phyloP scores from a whole-genome alignment of 2,888 invertebrate species.

The Diplolepis rosae region DNA sequence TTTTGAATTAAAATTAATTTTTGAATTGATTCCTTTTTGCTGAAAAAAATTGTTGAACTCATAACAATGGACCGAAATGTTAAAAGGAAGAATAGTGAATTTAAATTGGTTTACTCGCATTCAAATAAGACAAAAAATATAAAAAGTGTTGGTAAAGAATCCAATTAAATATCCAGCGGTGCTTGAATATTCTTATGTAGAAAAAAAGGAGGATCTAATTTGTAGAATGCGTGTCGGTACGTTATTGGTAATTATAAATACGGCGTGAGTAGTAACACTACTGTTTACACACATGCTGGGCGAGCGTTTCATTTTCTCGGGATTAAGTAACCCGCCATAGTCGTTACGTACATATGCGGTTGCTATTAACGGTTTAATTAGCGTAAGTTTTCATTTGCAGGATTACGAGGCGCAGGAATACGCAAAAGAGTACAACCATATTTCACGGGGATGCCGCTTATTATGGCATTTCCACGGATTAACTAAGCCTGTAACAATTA shows the following conservation, averaged over 20 bases:
- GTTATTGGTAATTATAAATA: conserved; percentile 49
- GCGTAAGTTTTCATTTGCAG: conserved; percentile 72
- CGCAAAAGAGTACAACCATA: conserved; percentile 52
- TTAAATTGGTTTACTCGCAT: background rate
- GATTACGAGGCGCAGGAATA: conserved; percentile 58
- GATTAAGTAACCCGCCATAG: conserved; percentile 68
- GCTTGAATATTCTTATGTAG: background rate
- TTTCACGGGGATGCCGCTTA: conserved; percentile 59
- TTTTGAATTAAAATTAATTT: no score
- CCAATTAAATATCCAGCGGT: background rate
- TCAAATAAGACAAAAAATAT: background rate
- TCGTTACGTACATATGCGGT: conserved; percentile 67
- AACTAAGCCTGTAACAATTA: conserved; percentile 58
- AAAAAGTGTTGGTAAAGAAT: background rate
- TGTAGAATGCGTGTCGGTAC: conserved; percentile 46
- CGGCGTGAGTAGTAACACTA: conserved; percentile 39
- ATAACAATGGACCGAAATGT: no score
- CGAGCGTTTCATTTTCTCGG: conserved; percentile 69
- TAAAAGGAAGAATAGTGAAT: no score
- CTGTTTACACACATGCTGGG: conserved; percentile 59
- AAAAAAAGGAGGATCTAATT: conserved; percentile 41
- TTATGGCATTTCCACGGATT: conserved; percentile 64
- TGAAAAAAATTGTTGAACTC: no score
- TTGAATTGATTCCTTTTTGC: no score
- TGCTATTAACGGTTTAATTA: conserved; percentile 72